Conservation (phyloP, 2,113 vertebrate species). For the Alaudala cheleensis region DNA sequence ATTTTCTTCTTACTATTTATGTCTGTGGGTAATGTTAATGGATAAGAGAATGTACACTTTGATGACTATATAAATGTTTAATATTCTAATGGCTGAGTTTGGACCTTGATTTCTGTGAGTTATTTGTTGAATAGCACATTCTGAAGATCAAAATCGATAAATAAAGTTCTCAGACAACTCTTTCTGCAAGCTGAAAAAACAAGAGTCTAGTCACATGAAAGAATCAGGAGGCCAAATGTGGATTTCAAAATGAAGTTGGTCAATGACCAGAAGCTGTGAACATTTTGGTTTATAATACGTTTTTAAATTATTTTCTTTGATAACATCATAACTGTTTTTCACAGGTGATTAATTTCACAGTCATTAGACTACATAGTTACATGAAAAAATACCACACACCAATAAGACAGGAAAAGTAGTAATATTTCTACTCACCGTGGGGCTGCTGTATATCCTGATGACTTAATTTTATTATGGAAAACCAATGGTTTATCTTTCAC, state of each 20-base stretch:
- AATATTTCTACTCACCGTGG: conserved; percentile 75
- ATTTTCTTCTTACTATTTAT: neutral
- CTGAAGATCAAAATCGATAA: neutral
- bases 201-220: neutral
- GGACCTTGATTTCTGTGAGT: neutral
- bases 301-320: neutral
- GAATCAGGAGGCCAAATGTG: neutral
- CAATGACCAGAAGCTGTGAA: neutral
- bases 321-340: neutral
- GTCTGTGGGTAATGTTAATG: neutral
- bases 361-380: neutral
- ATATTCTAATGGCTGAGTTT: neutral
- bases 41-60: neutral
- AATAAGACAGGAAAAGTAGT: neutral
- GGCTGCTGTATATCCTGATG: conserved; percentile 82
- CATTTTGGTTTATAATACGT: neutral
- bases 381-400: neutral
- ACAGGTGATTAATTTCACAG: neutral
- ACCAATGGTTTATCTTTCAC: conserved; percentile 81
- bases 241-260: neutral
- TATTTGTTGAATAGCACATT: neutral
- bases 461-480: conserved; percentile 84
- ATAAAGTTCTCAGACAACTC: neutral
- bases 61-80: neutral
- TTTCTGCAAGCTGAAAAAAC: neutral